Percentiles rank a stretch among this genome's conserved stretches.
Conservation (phyloP, 2,888 invertebrate genomes). For the Zelleria hepariella region DNA sequence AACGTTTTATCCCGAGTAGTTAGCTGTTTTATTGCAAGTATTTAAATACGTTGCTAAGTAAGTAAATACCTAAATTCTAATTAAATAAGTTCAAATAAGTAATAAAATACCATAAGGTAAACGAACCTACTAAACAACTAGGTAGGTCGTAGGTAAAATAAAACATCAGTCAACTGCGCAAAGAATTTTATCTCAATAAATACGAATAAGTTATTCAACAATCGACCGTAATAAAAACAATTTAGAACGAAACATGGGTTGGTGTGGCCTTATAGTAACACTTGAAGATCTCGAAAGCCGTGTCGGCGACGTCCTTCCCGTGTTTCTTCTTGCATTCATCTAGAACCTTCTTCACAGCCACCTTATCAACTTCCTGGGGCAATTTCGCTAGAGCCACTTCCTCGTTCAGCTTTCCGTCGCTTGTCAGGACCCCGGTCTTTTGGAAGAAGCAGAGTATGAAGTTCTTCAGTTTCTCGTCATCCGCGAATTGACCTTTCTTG, state of each 20-base stretch:
- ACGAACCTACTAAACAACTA: too few relatives aligned
- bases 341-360: conserved; percentile 42
- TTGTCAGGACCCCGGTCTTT: conserved; percentile 41
- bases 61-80: background rate
- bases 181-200: background rate
- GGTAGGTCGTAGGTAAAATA: too few relatives aligned
- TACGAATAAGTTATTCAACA: background rate
- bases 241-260: conserved; percentile 26
- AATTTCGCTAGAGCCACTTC: conserved; percentile 50
- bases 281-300: conserved; percentile 51
- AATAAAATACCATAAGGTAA: background rate
- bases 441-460: conserved; percentile 61
- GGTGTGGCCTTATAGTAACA: conserved; percentile 53
- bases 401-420: conserved; percentile 49
- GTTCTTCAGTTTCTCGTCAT: conserved; percentile 54
- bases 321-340: conserved; percentile 48
- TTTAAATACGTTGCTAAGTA: background rate
- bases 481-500: conserved; percentile 46
- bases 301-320: conserved; percentile 48
- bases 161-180: too few relatives aligned
- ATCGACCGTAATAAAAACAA: background rate
- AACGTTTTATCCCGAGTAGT: too few relatives aligned
- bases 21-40: background rate
- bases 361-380: conserved; percentile 43
- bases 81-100: background rate